Conservation (phyloP, 2,888 invertebrate species). For the Drosophila rubida region DNA sequence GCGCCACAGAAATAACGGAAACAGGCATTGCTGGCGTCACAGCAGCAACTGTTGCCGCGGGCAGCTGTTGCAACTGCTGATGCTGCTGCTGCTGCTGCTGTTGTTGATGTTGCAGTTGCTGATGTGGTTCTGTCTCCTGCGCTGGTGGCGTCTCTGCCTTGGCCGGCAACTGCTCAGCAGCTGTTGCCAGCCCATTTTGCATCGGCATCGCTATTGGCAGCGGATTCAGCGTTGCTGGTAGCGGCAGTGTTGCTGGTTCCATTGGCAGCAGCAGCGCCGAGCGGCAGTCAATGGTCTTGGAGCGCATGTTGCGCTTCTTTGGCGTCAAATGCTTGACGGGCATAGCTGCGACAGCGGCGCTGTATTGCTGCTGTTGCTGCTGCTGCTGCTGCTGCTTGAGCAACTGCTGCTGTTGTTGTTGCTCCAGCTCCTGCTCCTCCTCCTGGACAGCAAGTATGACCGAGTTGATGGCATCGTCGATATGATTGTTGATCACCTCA, state of each 20-base stretch:
- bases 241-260: constrained; percentile 3
- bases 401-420: constrained; percentile 16
- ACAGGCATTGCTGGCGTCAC: constrained; percentile 49
- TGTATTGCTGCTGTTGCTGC: not conserved
- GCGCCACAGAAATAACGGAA: constrained; percentile 68
- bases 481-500: constrained; percentile 81
- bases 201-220: not conserved
- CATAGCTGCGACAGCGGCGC: constrained; percentile 24
- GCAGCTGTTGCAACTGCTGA: not conserved
- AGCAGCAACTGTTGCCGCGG: constrained; percentile 5
- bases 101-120: constrained; percentile 3
- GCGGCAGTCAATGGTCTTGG: constrained; percentile 79
- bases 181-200: constrained; percentile 8
- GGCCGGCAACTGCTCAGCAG: not conserved
- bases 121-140: not conserved
- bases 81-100: not conserved
- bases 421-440: constrained; percentile 19
- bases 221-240: not conserved
- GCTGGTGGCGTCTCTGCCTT: constrained; percentile 2
- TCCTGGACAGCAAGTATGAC: constrained; percentile 81
- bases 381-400: constrained; percentile 5
- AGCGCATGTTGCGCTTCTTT: constrained; percentile 76
- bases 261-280: constrained; percentile 46
- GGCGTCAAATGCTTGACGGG: constrained; percentile 52
- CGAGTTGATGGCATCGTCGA: constrained; percentile 82